Base-by-base conservation (phyloP, 2,797 vertebrate species). In the Poeciliopsis paucimaculata region DNA sequence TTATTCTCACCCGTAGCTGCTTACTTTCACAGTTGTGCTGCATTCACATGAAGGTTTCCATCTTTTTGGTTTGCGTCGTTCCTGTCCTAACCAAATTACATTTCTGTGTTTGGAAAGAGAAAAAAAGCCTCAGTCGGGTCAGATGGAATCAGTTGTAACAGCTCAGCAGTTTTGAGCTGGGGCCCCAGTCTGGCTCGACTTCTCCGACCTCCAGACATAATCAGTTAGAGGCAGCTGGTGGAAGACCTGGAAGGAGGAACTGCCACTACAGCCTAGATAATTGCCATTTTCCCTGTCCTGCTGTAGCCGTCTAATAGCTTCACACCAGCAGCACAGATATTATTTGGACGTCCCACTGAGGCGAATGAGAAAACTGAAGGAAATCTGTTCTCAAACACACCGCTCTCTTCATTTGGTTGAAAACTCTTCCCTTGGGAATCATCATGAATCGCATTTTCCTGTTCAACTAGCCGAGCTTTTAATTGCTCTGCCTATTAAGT, bases 121-220 rank as follows among this genome's bases (percentile, higher is more conserved):
- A 20, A 47, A 64, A 82, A 88, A 87, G 81, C 77, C 53, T 82
- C 82, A 77, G 53, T 88, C 85, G 77, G 39, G 78, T 81, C 85
- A 81, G 87, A 88, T 91, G 84, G 89, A 91, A 81, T 11, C 86
- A 84, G 83, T 82, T 86, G 80, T 34, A 90, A 85, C 90, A 91
- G 87, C 90, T 92, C 90, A 90, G 92, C 91, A 92, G 86, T 89
- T 90, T 84, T 53, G 80, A 89, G 86, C 88, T 85, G 73, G 71
- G 77, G 92, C 89, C 88, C 85, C 60, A 82, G 86, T 81, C 82
- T 80, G 13, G 74, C 57, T 60, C 55, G 43, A 84, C 86, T 82
- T 77, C 53, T 75, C 55, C 71, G 71, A 78, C 89, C 84, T 84
- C 64, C 78, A 71, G 81, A 77, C 75, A 46, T 72, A 12, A 79